A percentile compares a stretch with the other conserved stretches of the same genome.
These are phyloP conservation scores for Daktulosphaira vitifoliae DNA, from an alignment of 1,140 invertebrate species.

Conservation along the genomic window DNA sequence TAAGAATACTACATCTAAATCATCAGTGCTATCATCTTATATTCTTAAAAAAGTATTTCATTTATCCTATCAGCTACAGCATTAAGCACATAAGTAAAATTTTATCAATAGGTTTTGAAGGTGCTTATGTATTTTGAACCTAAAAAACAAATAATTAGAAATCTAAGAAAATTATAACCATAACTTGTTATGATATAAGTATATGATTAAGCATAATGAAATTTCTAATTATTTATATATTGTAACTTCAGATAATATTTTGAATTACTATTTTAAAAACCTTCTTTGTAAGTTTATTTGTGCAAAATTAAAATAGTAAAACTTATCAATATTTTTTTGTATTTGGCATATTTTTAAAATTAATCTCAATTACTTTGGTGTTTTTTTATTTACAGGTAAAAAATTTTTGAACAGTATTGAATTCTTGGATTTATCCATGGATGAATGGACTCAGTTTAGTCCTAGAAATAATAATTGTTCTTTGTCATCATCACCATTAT, in stretches of 20 bases:
- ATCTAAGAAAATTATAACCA: too few species aligned
- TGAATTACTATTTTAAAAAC: too few species aligned
- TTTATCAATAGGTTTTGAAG: background rate
- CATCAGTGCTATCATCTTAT: background rate
- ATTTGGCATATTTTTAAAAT: background rate
- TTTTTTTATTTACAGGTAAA: constrained; percentile 48
- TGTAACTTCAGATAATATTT: too few species aligned
- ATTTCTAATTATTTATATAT: too few species aligned
- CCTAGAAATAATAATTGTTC: constrained; percentile 34
- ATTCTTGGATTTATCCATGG: constrained; percentile 58
- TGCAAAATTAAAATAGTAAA: too few species aligned
- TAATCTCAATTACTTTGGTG: background rate
- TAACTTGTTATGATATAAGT: too few species aligned
- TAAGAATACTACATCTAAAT: constrained; percentile 37
- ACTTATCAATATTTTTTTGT: too few species aligned
- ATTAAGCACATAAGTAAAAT: background rate
- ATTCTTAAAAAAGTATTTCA: background rate
- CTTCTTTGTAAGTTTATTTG: too few species aligned
- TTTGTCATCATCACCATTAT: constrained; percentile 15
- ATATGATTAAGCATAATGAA: too few species aligned
- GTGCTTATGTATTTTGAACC: background rate
- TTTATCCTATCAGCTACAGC: background rate
- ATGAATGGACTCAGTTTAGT: constrained; percentile 63
- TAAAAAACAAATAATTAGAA: too few species aligned
- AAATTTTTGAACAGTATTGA: constrained; percentile 75